Conservation (phyloP, 1,140 invertebrate species). For the Drosophila orosa region DNA sequence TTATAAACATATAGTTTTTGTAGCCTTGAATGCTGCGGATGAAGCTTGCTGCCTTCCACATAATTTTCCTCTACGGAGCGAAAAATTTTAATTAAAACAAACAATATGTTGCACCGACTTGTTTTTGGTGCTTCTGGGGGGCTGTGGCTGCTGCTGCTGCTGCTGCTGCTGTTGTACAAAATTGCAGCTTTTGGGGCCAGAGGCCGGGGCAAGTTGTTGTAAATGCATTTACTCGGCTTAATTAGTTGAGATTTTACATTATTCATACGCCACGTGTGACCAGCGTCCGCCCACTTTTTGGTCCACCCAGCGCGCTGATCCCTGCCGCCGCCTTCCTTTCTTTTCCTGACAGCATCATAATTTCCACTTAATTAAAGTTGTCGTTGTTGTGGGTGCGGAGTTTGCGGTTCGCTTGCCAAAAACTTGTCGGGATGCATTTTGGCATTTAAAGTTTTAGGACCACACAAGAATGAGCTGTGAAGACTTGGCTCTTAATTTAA, state of each 20-base stretch:
- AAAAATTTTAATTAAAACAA: constrained; percentile 65
- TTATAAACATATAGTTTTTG: background rate
- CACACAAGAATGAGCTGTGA: background rate
- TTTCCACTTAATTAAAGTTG: constrained; percentile 72
- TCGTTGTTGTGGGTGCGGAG: constrained; percentile 44
- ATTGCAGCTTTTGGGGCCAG: constrained; percentile 32
- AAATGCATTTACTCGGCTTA: constrained; percentile 66
- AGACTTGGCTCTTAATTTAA: constrained; percentile 18
- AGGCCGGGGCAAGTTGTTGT: constrained; percentile 39
- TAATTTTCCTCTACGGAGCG: constrained; percentile 1
- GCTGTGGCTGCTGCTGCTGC: constrained; percentile 6
- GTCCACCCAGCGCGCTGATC: constrained; percentile 15
- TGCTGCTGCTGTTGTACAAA: constrained; percentile 15
- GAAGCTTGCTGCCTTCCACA: background rate
- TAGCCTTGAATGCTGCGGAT: background rate
- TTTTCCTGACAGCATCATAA: constrained; percentile 36
- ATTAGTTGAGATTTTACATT: constrained; percentile 71
- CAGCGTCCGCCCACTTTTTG: constrained; percentile 20
- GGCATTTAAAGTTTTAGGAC: constrained; percentile 19
- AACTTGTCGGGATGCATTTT: constrained; percentile 24
- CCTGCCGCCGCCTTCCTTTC: background rate
- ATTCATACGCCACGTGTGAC: constrained; percentile 73
- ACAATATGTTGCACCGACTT: constrained; percentile 50
- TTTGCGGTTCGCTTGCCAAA: constrained; percentile 25
- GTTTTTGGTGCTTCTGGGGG: constrained; percentile 25